Percentiles rank a stretch among this genome's conserved stretches.
phyloP scores from a whole-genome alignment of 2,888 invertebrate genomes.

The Ferrisia virgata region DNA sequence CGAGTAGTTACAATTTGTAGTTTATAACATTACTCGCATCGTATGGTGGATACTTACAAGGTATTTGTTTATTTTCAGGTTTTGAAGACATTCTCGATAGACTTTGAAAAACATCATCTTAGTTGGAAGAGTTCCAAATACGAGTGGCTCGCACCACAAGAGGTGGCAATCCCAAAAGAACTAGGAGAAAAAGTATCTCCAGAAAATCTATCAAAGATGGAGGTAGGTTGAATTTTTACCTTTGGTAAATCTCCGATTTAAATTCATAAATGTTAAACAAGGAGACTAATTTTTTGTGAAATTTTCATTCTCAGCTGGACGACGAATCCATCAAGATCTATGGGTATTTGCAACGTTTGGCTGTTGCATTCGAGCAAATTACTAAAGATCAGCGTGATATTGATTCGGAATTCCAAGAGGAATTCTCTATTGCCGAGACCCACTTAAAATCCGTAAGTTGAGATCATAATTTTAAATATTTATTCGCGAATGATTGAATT shows the following conservation, averaged over 20 bases:
- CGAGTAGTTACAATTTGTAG: neutral
- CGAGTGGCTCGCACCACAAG: conserved; percentile 51
- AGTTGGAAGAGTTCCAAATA: conserved; percentile 50
- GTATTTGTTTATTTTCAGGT: conserved; percentile 47
- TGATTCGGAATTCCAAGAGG: conserved; percentile 54
- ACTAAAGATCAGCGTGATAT: conserved; percentile 61
- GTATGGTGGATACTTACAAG: neutral
- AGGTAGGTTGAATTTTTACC: conserved; percentile 49
- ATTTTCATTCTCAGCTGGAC: conserved; percentile 17
- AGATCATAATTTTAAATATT: neutral
- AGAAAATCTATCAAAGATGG: conserved; percentile 49
- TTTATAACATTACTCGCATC: too few relatives aligned
- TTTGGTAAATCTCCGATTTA: neutral
- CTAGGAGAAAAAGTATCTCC: conserved; percentile 48
- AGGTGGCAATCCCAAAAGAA: conserved; percentile 50
- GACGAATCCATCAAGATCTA: conserved; percentile 56
- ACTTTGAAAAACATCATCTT: conserved; percentile 49
- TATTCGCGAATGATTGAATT: too few relatives aligned
- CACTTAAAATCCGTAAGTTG: conserved; percentile 59
- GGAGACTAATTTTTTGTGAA: neutral
- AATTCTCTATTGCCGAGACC: conserved; percentile 62
- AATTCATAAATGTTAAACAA: neutral
- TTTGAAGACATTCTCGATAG: conserved; percentile 49
- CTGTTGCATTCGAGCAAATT: conserved; percentile 68
- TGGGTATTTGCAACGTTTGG: conserved; percentile 67